phyloP scores from a whole-genome alignment of 2,888 invertebrate species.

The Leptothorax acervorum region DNA sequence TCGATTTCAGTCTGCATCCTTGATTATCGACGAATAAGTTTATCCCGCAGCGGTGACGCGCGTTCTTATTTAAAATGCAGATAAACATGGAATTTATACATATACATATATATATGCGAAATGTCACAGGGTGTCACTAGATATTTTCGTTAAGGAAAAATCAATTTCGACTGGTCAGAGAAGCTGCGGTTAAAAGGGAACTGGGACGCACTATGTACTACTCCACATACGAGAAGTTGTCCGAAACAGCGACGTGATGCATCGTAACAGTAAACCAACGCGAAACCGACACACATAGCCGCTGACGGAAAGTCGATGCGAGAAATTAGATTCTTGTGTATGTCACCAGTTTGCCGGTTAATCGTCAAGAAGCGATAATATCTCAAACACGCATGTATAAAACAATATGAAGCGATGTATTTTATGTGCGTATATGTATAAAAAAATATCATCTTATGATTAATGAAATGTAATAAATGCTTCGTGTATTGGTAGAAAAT shows the following conservation, averaged over 20 bases:
- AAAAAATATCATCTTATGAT: neutral
- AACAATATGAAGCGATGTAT: neutral
- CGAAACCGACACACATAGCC: slow-evolving; percentile 65
- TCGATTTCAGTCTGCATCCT: slow-evolving; percentile 57
- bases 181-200: slow-evolving; percentile 33
- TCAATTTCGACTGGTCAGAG: slow-evolving; percentile 1
- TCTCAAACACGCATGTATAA: neutral
- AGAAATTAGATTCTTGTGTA: slow-evolving; percentile 66
- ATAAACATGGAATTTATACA: neutral
- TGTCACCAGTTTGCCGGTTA: slow-evolving; percentile 62
- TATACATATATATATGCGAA: neutral
- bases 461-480: neutral
- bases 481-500: neutral
- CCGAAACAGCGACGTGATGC: slow-evolving; percentile 62
- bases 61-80: slow-evolving; percentile 7
- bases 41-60: slow-evolving; percentile 56
- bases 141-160: slow-evolving; percentile 9
- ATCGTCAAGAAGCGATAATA: slow-evolving; percentile 12
- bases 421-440: too few relatives aligned
- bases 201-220: slow-evolving; percentile 29
- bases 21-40: slow-evolving; percentile 67
- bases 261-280: slow-evolving; percentile 56
- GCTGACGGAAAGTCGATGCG: slow-evolving; percentile 53
- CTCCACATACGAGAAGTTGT: slow-evolving; percentile 31
- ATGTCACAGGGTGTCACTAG: slow-evolving; percentile 51